Percentiles rank a stretch among this genome's conserved stretches.
phyloP scores from a whole-genome alignment of 2,888 invertebrate genomes.

The Frankliniella fusca region DNA sequence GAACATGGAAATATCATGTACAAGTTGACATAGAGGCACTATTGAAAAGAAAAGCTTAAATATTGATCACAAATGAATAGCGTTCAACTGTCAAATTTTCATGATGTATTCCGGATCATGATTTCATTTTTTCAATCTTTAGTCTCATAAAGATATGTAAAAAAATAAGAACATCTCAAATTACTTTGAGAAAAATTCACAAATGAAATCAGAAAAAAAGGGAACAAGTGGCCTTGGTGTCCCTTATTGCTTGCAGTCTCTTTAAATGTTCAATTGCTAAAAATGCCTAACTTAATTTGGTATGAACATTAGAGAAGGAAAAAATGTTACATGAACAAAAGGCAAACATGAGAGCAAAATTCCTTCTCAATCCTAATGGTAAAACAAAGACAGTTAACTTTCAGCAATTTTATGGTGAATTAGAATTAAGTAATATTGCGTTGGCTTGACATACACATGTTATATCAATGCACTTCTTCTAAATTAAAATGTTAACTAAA shows the following conservation, averaged over 20 bases:
- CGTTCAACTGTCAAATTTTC: conserved; percentile 6
- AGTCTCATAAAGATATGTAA: conserved; percentile 25
- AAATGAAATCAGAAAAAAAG: not conserved
- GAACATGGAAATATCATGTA: conserved; percentile 5
- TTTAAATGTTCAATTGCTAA: conserved; percentile 5
- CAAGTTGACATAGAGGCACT: conserved; percentile 21
- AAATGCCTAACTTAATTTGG: conserved; percentile 14
- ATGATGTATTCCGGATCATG: not conserved
- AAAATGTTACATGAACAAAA: not conserved
- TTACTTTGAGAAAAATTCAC: conserved; percentile 6
- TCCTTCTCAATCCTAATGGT: not conserved
- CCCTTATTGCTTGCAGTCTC: conserved; percentile 22
- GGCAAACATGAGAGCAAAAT: not conserved
- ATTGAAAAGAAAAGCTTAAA: conserved; percentile 21
- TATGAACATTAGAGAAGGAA: conserved; percentile 6
- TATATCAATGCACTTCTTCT: conserved; percentile 7
- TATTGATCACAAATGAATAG: conserved; percentile 20
- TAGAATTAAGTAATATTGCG: conserved; percentile 26
- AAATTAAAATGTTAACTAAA: conserved; percentile 25
- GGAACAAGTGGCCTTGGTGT: conserved; percentile 18
- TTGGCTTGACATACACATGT: conserved; percentile 20
- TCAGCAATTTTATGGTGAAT: conserved; percentile 15
- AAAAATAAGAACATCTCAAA: conserved; percentile 25
- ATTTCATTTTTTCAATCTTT: conserved; percentile 21
- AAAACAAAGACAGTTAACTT: not conserved